A percentile compares a stretch with the other conserved stretches of the same genome.
These are phyloP conservation scores for Neotragus pygmaeus DNA, from an alignment of 2,113 vertebrate species.

Conservation along the genomic window DNA sequence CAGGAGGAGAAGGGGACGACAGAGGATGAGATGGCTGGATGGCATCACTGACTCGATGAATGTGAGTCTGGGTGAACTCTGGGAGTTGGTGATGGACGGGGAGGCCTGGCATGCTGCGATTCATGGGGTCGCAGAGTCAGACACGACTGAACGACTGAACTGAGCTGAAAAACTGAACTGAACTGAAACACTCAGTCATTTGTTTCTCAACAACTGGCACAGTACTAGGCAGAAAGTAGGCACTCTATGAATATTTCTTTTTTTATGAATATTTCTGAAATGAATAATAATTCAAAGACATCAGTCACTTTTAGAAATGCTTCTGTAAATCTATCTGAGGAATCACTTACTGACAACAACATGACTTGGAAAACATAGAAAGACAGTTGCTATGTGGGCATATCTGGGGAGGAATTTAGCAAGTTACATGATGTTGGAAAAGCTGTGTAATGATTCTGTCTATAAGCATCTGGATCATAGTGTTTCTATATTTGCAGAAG, in stretches of 20 bases:
- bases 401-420: neutral
- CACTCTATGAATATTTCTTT: neutral
- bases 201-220: neutral
- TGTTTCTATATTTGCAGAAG: neutral
- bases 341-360: neutral
- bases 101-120: rapidly evolving
- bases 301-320: neutral
- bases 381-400: slow-evolving; percentile 27
- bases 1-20: too few relatives aligned
- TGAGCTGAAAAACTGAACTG: too few relatives aligned
- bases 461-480: neutral
- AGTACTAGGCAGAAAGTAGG: neutral
- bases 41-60: too few relatives aligned
- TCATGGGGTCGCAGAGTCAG: too few relatives aligned
- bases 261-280: neutral
- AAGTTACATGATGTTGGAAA: neutral
- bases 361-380: neutral
- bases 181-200: neutral
- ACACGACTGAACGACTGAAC: too few relatives aligned
- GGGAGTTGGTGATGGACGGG: too few relatives aligned
- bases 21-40: too few relatives aligned
- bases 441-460: neutral
- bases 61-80: too few relatives aligned
- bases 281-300: neutral
- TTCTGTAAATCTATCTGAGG: neutral